Evolutionary conservation across 2,888 invertebrate genomes (phyloP).

Genomic region (Nudaria mundana): DNA sequence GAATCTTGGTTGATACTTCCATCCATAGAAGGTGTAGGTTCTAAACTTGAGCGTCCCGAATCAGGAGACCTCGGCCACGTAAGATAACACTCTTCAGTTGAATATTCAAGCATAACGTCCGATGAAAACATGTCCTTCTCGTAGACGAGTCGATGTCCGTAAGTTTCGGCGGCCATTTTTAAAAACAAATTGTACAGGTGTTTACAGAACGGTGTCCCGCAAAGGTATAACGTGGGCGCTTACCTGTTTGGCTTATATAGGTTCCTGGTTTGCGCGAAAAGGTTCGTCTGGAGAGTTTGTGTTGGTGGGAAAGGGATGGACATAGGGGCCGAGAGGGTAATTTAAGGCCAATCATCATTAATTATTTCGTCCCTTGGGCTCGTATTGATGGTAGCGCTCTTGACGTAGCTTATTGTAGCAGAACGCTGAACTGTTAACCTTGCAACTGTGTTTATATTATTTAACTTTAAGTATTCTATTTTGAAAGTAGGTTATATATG

Average conservation of each 20-base stretch:
- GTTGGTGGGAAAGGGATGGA: slow-evolving; percentile 49
- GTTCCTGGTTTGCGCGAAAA: slow-evolving; percentile 61
- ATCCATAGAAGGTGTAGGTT: slow-evolving; percentile 78
- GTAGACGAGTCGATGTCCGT: slow-evolving; percentile 73
- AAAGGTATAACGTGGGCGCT: slow-evolving; percentile 58
- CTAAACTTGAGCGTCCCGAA: slow-evolving; percentile 74
- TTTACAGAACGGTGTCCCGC: slow-evolving; percentile 54
- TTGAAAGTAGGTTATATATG: too few species aligned
- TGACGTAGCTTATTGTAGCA: slow-evolving; percentile 43
- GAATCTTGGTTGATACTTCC: slow-evolving; percentile 74
- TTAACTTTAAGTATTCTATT: too few species aligned
- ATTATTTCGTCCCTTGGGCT: slow-evolving; percentile 71
- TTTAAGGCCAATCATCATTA: slow-evolving; percentile 81
- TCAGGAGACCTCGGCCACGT: slow-evolving; percentile 75
- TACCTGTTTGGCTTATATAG: slow-evolving; percentile 76
- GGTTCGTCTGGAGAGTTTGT: slow-evolving; percentile 37
- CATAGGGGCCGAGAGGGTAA: slow-evolving; percentile 65
- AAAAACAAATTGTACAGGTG: slow-evolving; percentile 52
- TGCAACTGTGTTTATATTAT: too few species aligned
- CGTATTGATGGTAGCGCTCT: slow-evolving; percentile 51
- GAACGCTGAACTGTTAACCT: slow-evolving; percentile 26
- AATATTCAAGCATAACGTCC: slow-evolving; percentile 72
- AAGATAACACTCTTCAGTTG: slow-evolving; percentile 68
- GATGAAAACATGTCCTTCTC: slow-evolving; percentile 72
- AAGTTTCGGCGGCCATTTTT: slow-evolving; percentile 74